A percentile compares a stretch with the other conserved stretches of the same genome.
phyloP scores from a whole-genome alignment of 2,888 invertebrate genomes.

The Philonicus albiceps region DNA sequence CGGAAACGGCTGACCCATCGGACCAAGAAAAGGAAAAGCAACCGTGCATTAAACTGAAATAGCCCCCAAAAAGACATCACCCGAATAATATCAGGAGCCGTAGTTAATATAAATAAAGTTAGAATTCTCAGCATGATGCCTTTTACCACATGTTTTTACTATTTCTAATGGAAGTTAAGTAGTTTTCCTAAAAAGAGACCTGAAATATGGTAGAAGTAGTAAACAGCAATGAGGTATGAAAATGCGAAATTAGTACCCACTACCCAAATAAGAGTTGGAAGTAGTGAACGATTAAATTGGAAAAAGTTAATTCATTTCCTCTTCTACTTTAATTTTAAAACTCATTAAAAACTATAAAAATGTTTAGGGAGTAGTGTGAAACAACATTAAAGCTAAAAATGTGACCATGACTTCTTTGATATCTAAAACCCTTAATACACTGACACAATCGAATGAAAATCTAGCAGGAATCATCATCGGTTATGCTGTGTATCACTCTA shows the following conservation, averaged over 20 bases:
- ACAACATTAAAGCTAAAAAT: too few relatives aligned
- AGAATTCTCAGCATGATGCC: background rate
- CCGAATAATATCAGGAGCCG: background rate
- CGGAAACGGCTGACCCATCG: background rate
- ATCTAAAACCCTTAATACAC: too few relatives aligned
- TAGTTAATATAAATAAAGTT: background rate
- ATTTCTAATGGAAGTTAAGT: background rate
- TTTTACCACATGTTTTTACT: background rate
- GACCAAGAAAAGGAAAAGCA: slow-evolving; percentile 34
- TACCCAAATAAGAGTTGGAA: background rate
- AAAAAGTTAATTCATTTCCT: too few relatives aligned
- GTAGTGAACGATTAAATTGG: background rate
- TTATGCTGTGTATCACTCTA: too few relatives aligned
- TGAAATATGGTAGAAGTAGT: background rate
- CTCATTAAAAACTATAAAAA: too few relatives aligned
- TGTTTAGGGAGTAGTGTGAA: too few relatives aligned
- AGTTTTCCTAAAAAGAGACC: background rate
- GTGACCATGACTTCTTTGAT: too few relatives aligned
- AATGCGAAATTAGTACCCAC: background rate
- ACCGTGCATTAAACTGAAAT: slow-evolving; percentile 28
- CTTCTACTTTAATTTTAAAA: too few relatives aligned
- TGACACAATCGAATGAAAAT: too few relatives aligned
- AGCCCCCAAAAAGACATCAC: background rate
- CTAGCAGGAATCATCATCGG: too few relatives aligned
- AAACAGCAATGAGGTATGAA: background rate